phyloP scores from a whole-genome alignment of 64 coral and sea anemone genomes.

The Dendronephthya gigantea region DNA sequence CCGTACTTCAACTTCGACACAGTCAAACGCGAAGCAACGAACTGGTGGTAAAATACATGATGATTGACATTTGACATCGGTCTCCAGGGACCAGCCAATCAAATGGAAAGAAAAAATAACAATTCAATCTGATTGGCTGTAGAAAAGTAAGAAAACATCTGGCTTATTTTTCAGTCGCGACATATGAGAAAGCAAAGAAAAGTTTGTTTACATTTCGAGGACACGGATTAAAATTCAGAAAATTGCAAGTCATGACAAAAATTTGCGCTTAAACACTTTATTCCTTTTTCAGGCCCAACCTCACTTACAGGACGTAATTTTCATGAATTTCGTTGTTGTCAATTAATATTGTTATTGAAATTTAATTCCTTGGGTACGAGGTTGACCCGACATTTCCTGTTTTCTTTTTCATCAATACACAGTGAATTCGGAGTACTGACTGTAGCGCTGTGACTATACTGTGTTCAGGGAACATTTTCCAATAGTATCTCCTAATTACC shows the following conservation, averaged over 20 bases:
- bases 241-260: background rate
- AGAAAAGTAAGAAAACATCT: constrained; percentile 13
- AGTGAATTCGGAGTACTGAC: too few species aligned
- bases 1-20: background rate
- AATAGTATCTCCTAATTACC: too few species aligned
- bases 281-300: background rate
- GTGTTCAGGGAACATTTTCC: too few species aligned
- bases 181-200: background rate
- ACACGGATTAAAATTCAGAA: too few species aligned
- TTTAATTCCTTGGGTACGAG: too few species aligned
- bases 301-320: background rate
- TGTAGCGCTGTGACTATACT: too few species aligned
- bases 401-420: constrained; percentile 9
- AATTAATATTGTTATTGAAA: too few species aligned
- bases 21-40: background rate
- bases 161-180: background rate
- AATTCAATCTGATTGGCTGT: constrained; percentile 4
- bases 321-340: too few species aligned
- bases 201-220: background rate
- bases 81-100: constrained; percentile 1
- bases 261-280: background rate
- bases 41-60: background rate
- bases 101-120: background rate
- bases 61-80: constrained; percentile 8
- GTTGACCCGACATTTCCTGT: background rate